A percentile compares a stretch with the other conserved stretches of the same genome.
Conservation (phyloP, 2,797 vertebrate species). For the Lacerta agilis region DNA sequence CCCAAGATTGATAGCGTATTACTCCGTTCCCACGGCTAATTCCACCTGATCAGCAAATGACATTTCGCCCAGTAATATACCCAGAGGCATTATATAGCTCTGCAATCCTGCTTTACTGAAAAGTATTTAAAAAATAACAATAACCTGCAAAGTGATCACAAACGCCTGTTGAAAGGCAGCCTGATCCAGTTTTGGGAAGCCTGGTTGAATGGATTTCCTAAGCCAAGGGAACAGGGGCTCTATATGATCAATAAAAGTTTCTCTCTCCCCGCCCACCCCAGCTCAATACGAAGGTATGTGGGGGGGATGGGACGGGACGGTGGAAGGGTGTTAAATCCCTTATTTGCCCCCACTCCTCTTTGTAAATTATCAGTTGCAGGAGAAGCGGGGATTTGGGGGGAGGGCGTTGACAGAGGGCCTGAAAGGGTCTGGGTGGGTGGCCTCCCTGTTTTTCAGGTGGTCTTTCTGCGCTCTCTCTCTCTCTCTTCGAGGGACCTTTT, state of each 20-base stretch:
- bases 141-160: neutral
- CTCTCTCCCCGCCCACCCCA: constrained; percentile 29
- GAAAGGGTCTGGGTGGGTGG: constrained; percentile 73
- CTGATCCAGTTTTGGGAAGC: too few relatives aligned
- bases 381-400: constrained; percentile 11
- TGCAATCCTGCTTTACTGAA: neutral
- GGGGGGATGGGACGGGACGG: constrained; percentile 63
- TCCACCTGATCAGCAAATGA: neutral
- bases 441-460: constrained; percentile 75
- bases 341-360: constrained; percentile 29
- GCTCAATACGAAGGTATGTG: constrained; percentile 67
- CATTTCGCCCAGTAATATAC: neutral
- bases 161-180: neutral
- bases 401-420: constrained; percentile 67
- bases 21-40: neutral
- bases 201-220: neutral
- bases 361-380: constrained; percentile 62
- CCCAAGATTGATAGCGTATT: neutral
- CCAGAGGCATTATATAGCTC: neutral
- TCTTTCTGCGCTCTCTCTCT: constrained; percentile 56
- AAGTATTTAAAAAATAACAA: neutral
- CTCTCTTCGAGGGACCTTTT: constrained; percentile 68
- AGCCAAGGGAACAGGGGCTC: neutral
- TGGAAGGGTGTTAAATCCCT: constrained; percentile 51
- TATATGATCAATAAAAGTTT: constrained; percentile 10